These are phyloP conservation scores for Corythaeola cristata DNA, from an alignment of 2,113 vertebrate genomes.

Conservation along the genomic window DNA sequence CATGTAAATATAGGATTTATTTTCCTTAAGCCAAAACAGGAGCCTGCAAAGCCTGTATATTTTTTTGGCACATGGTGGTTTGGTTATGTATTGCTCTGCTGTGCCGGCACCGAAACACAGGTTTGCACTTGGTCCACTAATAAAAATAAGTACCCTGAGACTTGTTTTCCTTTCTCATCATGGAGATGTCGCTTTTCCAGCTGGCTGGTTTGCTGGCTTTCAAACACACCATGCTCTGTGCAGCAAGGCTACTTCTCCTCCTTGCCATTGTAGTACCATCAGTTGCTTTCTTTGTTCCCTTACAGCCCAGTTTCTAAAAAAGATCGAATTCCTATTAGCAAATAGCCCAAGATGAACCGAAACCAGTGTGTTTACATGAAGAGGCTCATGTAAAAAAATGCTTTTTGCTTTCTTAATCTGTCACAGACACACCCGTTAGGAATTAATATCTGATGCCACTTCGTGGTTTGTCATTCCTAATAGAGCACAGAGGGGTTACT, in stretches of 20 bases:
- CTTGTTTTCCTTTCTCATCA: not conserved
- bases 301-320: not conserved
- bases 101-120: not conserved
- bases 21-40: not conserved
- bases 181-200: not conserved
- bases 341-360: not conserved
- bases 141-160: not conserved
- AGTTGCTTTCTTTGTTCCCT: not conserved
- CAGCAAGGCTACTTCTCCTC: not conserved
- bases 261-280: accelerated
- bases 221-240: not conserved
- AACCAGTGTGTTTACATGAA: not conserved
- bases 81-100: accelerated
- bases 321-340: not conserved
- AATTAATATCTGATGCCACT: not conserved
- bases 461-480: not conserved
- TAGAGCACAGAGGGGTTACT: not conserved
- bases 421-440: not conserved
- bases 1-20: not conserved
- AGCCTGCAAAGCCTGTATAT: not conserved
- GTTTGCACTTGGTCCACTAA: not conserved
- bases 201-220: not conserved
- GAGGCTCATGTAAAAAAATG: too few relatives aligned
- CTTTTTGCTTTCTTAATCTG: not conserved
- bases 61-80: accelerated